These are phyloP conservation scores for Gari tellinella DNA, from an alignment of 2,888 invertebrate genomes.

Conservation along the genomic window DNA sequence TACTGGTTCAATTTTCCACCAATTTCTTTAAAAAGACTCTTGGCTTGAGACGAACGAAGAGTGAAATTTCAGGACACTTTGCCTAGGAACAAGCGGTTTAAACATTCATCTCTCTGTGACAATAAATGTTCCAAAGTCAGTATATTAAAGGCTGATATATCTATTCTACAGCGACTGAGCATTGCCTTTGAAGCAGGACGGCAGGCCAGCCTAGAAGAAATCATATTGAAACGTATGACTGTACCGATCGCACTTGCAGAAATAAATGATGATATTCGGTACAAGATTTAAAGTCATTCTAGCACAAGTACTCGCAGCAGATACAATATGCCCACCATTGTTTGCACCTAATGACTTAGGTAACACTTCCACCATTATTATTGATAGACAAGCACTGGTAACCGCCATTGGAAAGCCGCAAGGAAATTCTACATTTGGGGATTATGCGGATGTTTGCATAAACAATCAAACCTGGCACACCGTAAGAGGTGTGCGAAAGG, in stretches of 20 bases:
- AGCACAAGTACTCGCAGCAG: neutral
- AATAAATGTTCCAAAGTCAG: no score
- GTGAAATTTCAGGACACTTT: no score
- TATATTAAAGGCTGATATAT: no score
- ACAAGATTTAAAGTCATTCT: neutral
- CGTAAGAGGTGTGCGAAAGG: neutral
- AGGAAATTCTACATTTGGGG: slow-evolving; percentile 4
- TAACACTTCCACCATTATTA: neutral
- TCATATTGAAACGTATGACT: no score
- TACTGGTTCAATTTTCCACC: no score
- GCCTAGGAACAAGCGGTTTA: no score
- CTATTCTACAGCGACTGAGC: no score
- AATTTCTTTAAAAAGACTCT: no score
- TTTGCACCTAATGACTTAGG: neutral
- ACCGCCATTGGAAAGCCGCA: slow-evolving; percentile 1
- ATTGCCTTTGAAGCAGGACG: no score
- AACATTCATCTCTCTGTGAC: no score
- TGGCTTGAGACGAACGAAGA: no score
- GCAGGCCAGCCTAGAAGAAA: no score
- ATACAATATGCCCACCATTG: neutral
- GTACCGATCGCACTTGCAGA: slow-evolving; percentile 3
- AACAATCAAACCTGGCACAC: slow-evolving; percentile 1
- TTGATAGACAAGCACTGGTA: slow-evolving; percentile 1
- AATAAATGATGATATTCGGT: neutral
- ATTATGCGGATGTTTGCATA: neutral